A percentile compares a stretch with the other conserved stretches of the same genome.
Evolutionary conservation across 1,140 invertebrate genomes (phyloP).

Genomic region (Lasioglossum baleicum): DNA sequence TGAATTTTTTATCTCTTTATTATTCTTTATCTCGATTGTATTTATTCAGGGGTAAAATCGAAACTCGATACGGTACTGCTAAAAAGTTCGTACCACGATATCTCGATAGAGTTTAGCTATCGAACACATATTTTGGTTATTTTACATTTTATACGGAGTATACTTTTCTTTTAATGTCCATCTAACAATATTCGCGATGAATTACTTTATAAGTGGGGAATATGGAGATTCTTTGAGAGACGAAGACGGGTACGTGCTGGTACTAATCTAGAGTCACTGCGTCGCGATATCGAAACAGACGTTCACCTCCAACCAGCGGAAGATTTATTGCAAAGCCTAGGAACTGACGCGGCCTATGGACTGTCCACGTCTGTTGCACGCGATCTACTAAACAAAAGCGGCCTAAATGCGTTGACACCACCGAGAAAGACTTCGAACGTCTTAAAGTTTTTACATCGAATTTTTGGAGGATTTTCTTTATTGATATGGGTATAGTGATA

Average conservation of each 20-base stretch:
- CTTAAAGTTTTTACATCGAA: constrained; percentile 81
- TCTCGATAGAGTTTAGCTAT: constrained; percentile 28
- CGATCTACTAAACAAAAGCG: constrained; percentile 19
- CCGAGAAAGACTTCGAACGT: not conserved
- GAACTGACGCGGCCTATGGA: constrained; percentile 59
- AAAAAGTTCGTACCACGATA: constrained; percentile 5
- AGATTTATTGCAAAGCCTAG: constrained; percentile 63
- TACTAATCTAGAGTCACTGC: constrained; percentile 48
- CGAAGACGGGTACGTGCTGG: not conserved
- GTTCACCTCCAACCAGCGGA: constrained; percentile 53
- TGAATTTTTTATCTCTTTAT: no score
- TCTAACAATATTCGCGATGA: not conserved
- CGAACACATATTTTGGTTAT: constrained; percentile 7
- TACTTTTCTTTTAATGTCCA: not conserved
- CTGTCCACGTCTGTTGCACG: constrained; percentile 28
- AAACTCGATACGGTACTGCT: not conserved
- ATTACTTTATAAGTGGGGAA: not conserved
- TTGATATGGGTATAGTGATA: constrained; percentile 84
- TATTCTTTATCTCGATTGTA: no score
- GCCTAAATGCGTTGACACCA: constrained; percentile 26
- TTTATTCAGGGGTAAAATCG: not conserved
- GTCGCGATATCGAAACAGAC: constrained; percentile 59
- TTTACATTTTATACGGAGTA: no score
- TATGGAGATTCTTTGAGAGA: not conserved
- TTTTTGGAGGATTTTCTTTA: constrained; percentile 87